These are phyloP conservation scores for Lepidocolaptes lacrymiger DNA, from an alignment of 2,797 vertebrate species.

Conservation along the genomic window DNA sequence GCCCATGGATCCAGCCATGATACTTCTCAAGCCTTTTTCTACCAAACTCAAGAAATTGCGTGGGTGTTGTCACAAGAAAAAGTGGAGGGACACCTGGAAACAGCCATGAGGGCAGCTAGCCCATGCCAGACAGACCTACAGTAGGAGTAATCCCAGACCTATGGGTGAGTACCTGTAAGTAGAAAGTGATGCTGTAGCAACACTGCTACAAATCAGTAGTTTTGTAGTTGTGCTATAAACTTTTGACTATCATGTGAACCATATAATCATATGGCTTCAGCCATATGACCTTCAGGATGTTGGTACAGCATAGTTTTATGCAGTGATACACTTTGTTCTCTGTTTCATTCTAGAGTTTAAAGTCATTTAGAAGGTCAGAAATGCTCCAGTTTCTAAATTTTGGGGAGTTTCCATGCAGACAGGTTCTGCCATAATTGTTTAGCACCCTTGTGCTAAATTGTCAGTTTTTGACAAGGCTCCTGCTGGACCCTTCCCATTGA, in stretches of 20 bases:
- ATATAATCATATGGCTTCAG: not conserved
- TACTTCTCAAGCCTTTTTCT: conserved; percentile 82
- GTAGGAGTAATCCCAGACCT: not conserved
- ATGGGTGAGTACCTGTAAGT: not conserved
- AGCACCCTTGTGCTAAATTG: not conserved
- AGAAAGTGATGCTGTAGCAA: not conserved
- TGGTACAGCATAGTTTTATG: not conserved
- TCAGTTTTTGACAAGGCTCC: not conserved
- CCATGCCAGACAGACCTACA: not conserved
- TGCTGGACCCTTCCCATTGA: not conserved
- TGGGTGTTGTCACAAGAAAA: not conserved
- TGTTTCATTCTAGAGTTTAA: not conserved
- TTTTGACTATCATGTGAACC: not conserved
- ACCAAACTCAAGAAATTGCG: not conserved
- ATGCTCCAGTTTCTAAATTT: not conserved
- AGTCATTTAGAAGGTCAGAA: not conserved
- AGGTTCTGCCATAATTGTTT: not conserved
- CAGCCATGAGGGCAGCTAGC: not conserved
- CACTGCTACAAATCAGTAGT: not conserved
- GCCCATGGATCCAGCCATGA: conserved; percentile 84
- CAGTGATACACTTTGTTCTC: not conserved
- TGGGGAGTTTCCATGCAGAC: not conserved
- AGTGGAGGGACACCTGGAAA: not conserved
- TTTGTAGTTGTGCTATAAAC: not conserved
- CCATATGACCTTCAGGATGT: not conserved